Evolutionary conservation across 2,797 vertebrate genomes (phyloP), one percentile per base, ranked within the genome.

Genomic region (Emys orbicularis): DNA sequence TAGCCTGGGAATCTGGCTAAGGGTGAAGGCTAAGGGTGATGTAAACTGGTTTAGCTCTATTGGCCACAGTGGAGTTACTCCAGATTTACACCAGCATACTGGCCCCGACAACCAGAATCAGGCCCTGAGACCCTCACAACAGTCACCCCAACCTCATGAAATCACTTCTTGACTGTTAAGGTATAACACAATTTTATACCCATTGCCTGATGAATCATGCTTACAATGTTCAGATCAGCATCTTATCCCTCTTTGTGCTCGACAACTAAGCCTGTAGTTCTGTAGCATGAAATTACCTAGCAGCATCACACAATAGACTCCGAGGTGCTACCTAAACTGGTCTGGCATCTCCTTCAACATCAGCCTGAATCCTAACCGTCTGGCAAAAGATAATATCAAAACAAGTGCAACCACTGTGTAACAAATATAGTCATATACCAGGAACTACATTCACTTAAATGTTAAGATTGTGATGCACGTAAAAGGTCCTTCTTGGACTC

Each of bases 281-380:
- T 89, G 88, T 96, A 92, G 56, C 97, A 95, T 90, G 94, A 84
- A 89, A 96, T 97, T 96, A 96, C 97, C 94, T 96, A 96, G 98
- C 97, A 98, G 98, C 96, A 86, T 90, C 0, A 1, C 13, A 88
- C 79, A 81, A 84, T 0, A n/a, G 31, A 91, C 96, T 96, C 54
- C 1, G 86, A 96, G 96, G 97, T 94, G 93, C 95, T 90, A 96
- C 95, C 97, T 97, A 89, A 97, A 97, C 97, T 96, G 95, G 97
- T 96, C 96, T 96, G 96, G 95, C 98, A 97, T 97, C 93, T 97
- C 96, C 93, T 90, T 96, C 95, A 95, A 95, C 54, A 90, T 96
- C 98, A 97, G 97, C 96, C 97, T 97, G 97, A 94, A 98, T 95
- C 97, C 94, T 96, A 97, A 95, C 89, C 93, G 90, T 90, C 93